These are phyloP conservation scores for Papilio gigon DNA, from an alignment of 2,888 invertebrate species.

Conservation along the genomic window DNA sequence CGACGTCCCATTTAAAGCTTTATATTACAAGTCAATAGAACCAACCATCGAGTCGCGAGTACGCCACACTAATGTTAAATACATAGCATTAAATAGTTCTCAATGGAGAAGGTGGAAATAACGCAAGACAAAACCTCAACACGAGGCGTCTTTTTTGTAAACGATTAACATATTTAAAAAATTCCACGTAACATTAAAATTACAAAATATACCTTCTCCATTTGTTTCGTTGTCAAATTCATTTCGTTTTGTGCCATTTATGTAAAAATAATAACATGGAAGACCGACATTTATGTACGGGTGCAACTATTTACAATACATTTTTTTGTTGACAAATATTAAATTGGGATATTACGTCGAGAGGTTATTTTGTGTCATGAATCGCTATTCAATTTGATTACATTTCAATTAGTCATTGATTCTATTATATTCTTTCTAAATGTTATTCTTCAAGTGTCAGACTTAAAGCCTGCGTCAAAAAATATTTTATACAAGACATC, in stretches of 20 bases:
- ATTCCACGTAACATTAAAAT: neutral
- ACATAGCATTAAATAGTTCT: conserved; percentile 38
- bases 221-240: conserved; percentile 38
- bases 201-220: conserved; percentile 27
- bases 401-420: conserved; percentile 1
- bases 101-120: conserved; percentile 27
- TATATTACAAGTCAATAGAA: conserved; percentile 36
- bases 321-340: neutral
- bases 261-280: conserved; percentile 43
- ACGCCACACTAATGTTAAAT: conserved; percentile 38
- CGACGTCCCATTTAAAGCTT: conserved; percentile 40
- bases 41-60: conserved; percentile 37
- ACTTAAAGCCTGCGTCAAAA: neutral
- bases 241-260: conserved; percentile 40
- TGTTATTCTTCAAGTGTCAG: neutral
- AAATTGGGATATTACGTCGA: neutral
- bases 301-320: conserved; percentile 20
- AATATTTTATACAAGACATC: conserved; percentile 7
- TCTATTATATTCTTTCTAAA: neutral
- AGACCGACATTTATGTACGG: conserved; percentile 43
- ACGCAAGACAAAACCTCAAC: neutral
- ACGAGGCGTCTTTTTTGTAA: too few species aligned
- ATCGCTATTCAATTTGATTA: neutral
- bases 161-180: neutral
- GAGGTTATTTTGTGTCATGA: conserved; percentile 14